Base-by-base conservation (phyloP, 23 tunicate genomes). In the Oikopleura albicans region DNA sequence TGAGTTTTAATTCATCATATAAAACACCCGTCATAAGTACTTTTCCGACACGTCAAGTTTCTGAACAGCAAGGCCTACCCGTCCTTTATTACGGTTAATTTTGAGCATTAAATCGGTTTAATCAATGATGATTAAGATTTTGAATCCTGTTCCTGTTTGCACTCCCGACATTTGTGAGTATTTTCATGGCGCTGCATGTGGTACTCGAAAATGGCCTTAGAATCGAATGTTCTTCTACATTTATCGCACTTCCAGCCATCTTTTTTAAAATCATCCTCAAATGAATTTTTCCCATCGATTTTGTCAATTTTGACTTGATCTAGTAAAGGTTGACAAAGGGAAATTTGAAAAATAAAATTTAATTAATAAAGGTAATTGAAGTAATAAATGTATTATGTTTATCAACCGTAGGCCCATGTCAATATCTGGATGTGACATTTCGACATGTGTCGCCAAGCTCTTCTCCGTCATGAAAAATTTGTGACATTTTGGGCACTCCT, bases 181-280 rank as follows among this genome's bases (percentile, higher is more conserved):
- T 71, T 71, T 71, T 16, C 79, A 29, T 71, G 79, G 2, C 79
- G 33, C 35, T 27, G 33, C 79, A 71, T 71, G 31, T 71, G 79
- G 37, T 71, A 71, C 37, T 71, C 79, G 37, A 22, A 71, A 29
- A 71, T 71, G 4, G 28, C 37, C 79, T 71, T 71, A 37, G 79
- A 71, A 71, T 71, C 79, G 37, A 71, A 71, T 16, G 2, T 12
- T 16, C 37, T 16, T 2, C 31, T 34, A 29, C 79, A 71, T 71
- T 71, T 29, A 2, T 27, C 37, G 79, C 79, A 71, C 31, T 71
- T 71, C 79, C 79, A 71, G 79, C 79, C 79, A 71, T 71, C 79
- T 71, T 71, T 71, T 71, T 71, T 71, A 37, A 22, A 71, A 22
- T 49, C 63, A 49, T 12, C 12, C 35, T 71, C 79, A 37, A 22